A percentile compares a stretch with the other conserved stretches of the same genome.
Conservation (phyloP, 2,888 invertebrate species). For the Pristionchus japonicus region DNA sequence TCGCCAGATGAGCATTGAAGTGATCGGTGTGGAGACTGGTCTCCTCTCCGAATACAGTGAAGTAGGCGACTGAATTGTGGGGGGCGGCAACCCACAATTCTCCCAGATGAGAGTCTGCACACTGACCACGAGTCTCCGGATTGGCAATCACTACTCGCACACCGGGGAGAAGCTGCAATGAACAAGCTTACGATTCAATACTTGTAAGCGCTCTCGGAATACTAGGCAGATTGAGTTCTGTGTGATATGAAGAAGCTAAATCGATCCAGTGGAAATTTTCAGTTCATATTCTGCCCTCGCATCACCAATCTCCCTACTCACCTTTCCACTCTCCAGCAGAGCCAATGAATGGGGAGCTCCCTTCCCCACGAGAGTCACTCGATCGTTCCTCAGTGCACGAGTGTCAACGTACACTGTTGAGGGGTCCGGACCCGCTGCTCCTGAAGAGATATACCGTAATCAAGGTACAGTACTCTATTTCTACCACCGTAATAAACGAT, state of each 20-base stretch:
- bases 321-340: constrained; percentile 96
- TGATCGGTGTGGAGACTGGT: constrained; percentile 82
- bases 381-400: constrained; percentile 94
- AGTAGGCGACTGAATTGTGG: constrained; percentile 98
- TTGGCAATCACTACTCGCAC: constrained; percentile 99
- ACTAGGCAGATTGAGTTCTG: too few species aligned
- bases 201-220: too few species aligned
- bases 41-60: constrained; percentile 96
- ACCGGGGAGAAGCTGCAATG: constrained; percentile 86
- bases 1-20: constrained; percentile 94
- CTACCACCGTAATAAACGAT: too few species aligned
- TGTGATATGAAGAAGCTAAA: not conserved
- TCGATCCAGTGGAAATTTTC: not conserved
- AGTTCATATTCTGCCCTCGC: not conserved
- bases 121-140: constrained; percentile 98
- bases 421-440: constrained; percentile 91
- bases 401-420: constrained; percentile 96
- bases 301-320: constrained; percentile 53
- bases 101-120: constrained; percentile 98
- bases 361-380: constrained; percentile 96
- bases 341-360: constrained; percentile 98
- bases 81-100: constrained; percentile 84
- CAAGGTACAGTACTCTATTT: not conserved
- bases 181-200: not conserved
- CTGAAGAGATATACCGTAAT: constrained; percentile 70